Conservation (phyloP, 2,888 invertebrate genomes). For the Choreutis nemorana region DNA sequence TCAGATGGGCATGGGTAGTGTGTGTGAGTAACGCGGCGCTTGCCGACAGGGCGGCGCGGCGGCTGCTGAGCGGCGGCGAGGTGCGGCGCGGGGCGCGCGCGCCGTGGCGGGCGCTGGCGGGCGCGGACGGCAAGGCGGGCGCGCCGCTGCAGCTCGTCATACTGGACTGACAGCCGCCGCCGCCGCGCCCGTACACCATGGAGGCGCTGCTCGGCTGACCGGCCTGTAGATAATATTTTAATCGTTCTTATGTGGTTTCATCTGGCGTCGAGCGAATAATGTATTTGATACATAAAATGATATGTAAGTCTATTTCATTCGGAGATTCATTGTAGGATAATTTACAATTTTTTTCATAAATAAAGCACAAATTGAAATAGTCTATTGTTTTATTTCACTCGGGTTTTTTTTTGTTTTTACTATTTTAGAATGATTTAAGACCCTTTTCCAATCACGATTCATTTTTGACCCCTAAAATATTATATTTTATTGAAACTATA, state of each 20-base stretch:
- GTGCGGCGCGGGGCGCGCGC: constrained; percentile 85
- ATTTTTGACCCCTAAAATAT: too few species aligned
- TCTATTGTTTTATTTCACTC: constrained; percentile 40
- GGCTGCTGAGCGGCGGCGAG: constrained; percentile 80
- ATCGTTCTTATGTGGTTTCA: constrained; percentile 65
- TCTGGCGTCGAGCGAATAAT: constrained; percentile 63
- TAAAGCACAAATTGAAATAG: constrained; percentile 69
- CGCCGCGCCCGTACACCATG: constrained; percentile 71
- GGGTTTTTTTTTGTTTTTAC: constrained; percentile 1
- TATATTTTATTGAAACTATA: too few species aligned
- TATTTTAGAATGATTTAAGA: too few species aligned
- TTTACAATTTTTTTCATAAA: constrained; percentile 75
- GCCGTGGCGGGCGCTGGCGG: constrained; percentile 73
- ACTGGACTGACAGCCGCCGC: constrained; percentile 72
- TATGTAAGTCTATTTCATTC: constrained; percentile 69
- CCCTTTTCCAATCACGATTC: too few species aligned
- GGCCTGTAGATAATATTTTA: constrained; percentile 63
- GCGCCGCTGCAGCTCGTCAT: constrained; percentile 74
- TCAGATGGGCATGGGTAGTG: neutral
- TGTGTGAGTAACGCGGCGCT: constrained; percentile 14
- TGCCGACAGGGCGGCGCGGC: constrained; percentile 77
- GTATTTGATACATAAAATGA: constrained; percentile 67
- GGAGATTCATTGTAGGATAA: constrained; percentile 71
- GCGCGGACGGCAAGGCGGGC: constrained; percentile 75
- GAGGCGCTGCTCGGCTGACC: constrained; percentile 69